Percentiles rank a stretch among this genome's conserved stretches.
Evolutionary conservation across 1,140 invertebrate species (phyloP).

Genomic region (Bactericera cockerelli): DNA sequence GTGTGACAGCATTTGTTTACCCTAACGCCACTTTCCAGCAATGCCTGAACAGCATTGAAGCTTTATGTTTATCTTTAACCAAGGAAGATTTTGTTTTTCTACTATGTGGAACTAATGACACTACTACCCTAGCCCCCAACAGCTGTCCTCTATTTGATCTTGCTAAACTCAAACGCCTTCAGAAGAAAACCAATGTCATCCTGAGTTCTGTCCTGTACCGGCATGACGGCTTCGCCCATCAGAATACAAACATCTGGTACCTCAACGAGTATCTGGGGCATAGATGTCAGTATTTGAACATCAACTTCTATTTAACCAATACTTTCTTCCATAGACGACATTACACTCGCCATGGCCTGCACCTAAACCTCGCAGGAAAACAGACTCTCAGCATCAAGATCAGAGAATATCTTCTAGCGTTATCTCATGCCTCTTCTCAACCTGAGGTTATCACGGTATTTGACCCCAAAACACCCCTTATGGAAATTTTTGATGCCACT

Average conservation of each 20-base stretch:
- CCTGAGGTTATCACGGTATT: neutral
- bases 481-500: neutral
- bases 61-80: neutral
- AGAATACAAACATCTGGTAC: neutral
- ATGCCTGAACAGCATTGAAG: neutral
- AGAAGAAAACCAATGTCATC: neutral
- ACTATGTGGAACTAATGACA: neutral
- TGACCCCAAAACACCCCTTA: neutral
- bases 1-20: neutral
- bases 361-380: conserved; percentile 11
- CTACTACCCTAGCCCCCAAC: neutral
- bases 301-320: conserved; percentile 7
- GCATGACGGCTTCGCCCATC: neutral
- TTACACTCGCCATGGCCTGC: conserved; percentile 14
- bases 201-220: neutral
- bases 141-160: neutral
- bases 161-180: neutral
- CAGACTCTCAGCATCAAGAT: neutral
- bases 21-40: neutral
- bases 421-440: neutral
- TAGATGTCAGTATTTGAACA: neutral
- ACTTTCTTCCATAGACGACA: conserved; percentile 8
- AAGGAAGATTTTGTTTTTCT: neutral
- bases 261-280: neutral
- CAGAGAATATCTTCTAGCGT: neutral